Percentiles rank a stretch among this genome's conserved stretches.
Conservation (phyloP, 2,113 vertebrate species). For the Neofelis nebulosa region DNA sequence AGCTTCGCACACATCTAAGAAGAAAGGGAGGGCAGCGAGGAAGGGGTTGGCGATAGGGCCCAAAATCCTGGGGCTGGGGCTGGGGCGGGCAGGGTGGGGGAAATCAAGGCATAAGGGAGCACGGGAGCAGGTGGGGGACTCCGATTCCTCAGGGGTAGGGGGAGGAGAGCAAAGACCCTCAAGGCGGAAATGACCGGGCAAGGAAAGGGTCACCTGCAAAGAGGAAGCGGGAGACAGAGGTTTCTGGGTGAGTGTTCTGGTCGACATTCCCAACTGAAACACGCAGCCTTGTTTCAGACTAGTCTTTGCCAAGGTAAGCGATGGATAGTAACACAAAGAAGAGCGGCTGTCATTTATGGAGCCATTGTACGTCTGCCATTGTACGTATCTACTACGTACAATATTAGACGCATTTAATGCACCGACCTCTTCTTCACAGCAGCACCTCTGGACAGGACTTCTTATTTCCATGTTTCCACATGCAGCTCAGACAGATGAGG, state of each 20-base stretch:
- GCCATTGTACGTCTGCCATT: too few species aligned
- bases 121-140: not conserved
- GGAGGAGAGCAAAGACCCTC: rapidly evolving
- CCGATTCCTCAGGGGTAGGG: not conserved
- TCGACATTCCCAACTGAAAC: not conserved
- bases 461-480: not conserved
- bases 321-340: not conserved
- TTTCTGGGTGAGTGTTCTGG: not conserved
- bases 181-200: not conserved
- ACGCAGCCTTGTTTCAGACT: not conserved
- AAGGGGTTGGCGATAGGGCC: not conserved
- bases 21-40: not conserved
- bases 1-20: not conserved
- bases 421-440: not conserved
- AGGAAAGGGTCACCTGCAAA: not conserved
- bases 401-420: not conserved
- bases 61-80: not conserved
- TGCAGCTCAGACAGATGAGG: not conserved
- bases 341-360: not conserved
- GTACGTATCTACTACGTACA: not conserved
- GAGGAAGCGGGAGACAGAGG: not conserved
- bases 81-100: rapidly evolving
- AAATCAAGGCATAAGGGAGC: not conserved
- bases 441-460: not conserved
- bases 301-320: not conserved